Percentiles rank a stretch among this genome's conserved stretches.
Conservation (phyloP, 92 coral and sea anemone genomes). For the Muricea muricata region DNA sequence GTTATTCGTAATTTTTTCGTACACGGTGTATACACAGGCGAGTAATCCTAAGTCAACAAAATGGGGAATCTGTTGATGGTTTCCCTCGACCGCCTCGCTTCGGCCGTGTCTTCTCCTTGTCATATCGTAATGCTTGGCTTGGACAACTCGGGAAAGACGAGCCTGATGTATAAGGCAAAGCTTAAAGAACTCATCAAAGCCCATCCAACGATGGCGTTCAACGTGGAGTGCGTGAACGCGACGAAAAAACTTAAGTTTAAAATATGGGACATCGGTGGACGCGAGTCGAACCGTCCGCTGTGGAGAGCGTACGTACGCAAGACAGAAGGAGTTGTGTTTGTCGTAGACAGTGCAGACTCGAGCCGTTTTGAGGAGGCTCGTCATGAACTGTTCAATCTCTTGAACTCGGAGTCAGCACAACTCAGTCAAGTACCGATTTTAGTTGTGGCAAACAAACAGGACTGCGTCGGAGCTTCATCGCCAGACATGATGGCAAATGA, state of each 20-base stretch:
- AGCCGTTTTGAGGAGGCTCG: conserved; percentile 92
- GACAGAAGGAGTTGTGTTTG: conserved; percentile 88
- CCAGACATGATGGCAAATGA: conserved; percentile 78
- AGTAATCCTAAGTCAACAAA: background rate
- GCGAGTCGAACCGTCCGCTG: conserved; percentile 93
- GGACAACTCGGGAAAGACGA: conserved; percentile 94
- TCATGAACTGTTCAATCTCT: conserved; percentile 89
- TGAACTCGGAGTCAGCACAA: conserved; percentile 87
- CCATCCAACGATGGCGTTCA: conserved; percentile 88
- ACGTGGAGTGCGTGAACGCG: conserved; percentile 90
- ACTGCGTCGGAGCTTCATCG: conserved; percentile 78
- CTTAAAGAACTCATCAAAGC: conserved; percentile 74
- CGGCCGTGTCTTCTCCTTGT: conserved; percentile 61
- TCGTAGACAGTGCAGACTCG: conserved; percentile 92
- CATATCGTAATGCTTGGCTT: conserved; percentile 97
- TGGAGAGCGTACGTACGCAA: conserved; percentile 96
- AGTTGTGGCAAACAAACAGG: conserved; percentile 94
- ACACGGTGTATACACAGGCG: background rate
- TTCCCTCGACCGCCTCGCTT: conserved; percentile 24
- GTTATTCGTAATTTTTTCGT: background rate
- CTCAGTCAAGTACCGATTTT: conserved; percentile 92
- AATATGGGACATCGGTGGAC: conserved; percentile 97
- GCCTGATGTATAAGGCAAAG: conserved; percentile 91
- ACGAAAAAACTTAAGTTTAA: conserved; percentile 85
- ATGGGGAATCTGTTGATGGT: conserved; percentile 43